Conservation (phyloP, 2,888 invertebrate species). For the Spicauda simplicius region DNA sequence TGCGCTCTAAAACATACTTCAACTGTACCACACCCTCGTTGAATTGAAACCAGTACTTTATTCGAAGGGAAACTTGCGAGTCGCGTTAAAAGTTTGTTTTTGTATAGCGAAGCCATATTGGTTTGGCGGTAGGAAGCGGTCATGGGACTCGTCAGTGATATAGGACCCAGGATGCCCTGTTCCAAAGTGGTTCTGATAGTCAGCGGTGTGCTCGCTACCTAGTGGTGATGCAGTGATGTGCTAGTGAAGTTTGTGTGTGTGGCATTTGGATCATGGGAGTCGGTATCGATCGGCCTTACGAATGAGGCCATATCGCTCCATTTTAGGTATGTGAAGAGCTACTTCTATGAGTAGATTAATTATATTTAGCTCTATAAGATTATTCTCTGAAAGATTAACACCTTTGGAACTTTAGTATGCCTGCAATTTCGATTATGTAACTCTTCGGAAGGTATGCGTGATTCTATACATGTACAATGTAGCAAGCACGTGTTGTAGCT, state of each 20-base stretch:
- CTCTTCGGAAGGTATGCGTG: not conserved
- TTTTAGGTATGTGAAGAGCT: not conserved
- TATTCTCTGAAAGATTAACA: not conserved
- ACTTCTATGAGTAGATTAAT: not conserved
- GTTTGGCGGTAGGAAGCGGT: not conserved
- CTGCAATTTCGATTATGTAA: not conserved
- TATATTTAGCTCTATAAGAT: too few relatives aligned
- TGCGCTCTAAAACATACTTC: slow-evolving; percentile 4
- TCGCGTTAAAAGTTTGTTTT: not conserved
- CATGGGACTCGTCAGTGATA: not conserved
- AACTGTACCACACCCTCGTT: not conserved
- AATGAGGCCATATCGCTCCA: not conserved
- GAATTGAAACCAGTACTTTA: slow-evolving; percentile 9
- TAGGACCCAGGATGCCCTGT: not conserved
- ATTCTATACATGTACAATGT: not conserved
- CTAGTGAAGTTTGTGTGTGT: not conserved
- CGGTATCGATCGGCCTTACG: not conserved
- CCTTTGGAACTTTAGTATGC: too few relatives aligned
- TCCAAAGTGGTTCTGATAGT: not conserved
- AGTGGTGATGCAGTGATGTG: not conserved
- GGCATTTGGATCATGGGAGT: not conserved
- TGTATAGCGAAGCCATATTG: not conserved
- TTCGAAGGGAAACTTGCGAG: not conserved
- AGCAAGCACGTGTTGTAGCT: too few relatives aligned
- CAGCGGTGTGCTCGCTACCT: not conserved